Evolutionary conservation across 2,113 vertebrate species (phyloP), one percentile per base, ranked within the genome.

Genomic region (Perca flavescens): DNA sequence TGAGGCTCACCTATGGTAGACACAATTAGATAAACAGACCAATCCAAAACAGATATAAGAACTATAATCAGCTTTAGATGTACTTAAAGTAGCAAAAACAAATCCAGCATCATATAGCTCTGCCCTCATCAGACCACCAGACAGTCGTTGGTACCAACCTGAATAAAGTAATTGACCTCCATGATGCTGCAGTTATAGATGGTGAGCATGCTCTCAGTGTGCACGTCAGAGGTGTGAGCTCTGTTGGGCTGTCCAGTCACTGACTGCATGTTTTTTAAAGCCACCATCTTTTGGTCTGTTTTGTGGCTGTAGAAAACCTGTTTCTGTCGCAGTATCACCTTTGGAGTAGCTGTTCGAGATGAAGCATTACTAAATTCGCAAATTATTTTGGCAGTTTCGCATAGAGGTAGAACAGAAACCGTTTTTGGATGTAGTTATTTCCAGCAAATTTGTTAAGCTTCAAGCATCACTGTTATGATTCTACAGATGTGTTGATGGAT

Each of bases 161-260:
- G 56, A 49, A 93, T 52, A 0, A 56, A 1, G 79, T 93, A 90
- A 0, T 84, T 84, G 1, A 92, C 69, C 0, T 62, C 58, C 4
- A 93, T 12, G 81, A 93, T 74, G 74, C 50, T 71, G 88, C 92
- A 94, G 83, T 94, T 93, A 2, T 89, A 76, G 81, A 93, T 85
- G 77, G 80, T 74, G 67, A 92, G 34, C 71, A n/a, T 31, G 25
- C 93, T 60, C 70, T 83, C 81, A 13, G 53, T 31, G 71, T 62
- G 31, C 9, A 80, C 54, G 1, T 67, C 57, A 21, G 66, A 46
- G 15, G 73, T 66, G 40, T 80, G n/a, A 31, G 75, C 46, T 0
- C 0, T 16, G 9, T 92, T 3, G 2, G 63, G 57, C 2, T 64
- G 9, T 2, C 71, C 91, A 0, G 14, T 49, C 34, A 58, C 6